Evolutionary conservation across 2,888 invertebrate species (phyloP).

Genomic region (Globia sparganii): DNA sequence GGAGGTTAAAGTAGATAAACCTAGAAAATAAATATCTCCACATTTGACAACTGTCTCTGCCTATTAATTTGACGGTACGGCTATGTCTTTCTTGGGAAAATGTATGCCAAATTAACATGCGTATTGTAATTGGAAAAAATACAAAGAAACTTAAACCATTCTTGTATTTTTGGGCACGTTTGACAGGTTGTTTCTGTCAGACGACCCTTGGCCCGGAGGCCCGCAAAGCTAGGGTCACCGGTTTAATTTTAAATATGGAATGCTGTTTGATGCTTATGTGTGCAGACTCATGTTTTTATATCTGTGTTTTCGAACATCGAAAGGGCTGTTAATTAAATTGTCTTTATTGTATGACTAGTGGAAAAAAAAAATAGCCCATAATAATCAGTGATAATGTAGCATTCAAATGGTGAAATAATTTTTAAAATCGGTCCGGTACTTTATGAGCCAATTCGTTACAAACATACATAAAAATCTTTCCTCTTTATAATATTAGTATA

Average conservation of each 20-base stretch:
- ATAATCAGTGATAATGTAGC: too few species aligned
- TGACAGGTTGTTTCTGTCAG: conserved; percentile 11
- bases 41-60: not conserved
- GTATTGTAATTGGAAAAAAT: not conserved
- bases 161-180: conserved; percentile 8
- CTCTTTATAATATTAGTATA: too few species aligned
- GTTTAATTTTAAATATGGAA: conserved; percentile 30
- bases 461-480: too few species aligned
- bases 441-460: too few species aligned
- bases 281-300: not conserved
- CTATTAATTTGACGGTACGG: not conserved
- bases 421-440: too few species aligned
- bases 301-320: not conserved
- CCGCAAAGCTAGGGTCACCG: too few species aligned
- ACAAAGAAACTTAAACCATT: not conserved
- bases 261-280: conserved; percentile 12
- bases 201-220: not conserved
- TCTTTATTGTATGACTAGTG: too few species aligned
- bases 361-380: too few species aligned
- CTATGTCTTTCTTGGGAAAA: not conserved
- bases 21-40: not conserved
- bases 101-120: not conserved
- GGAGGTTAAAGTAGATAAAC: not conserved
- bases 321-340: not conserved
- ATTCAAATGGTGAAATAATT: too few species aligned